Conservation (phyloP, 1,140 invertebrate species). For the Luehdorfia chinensis region DNA sequence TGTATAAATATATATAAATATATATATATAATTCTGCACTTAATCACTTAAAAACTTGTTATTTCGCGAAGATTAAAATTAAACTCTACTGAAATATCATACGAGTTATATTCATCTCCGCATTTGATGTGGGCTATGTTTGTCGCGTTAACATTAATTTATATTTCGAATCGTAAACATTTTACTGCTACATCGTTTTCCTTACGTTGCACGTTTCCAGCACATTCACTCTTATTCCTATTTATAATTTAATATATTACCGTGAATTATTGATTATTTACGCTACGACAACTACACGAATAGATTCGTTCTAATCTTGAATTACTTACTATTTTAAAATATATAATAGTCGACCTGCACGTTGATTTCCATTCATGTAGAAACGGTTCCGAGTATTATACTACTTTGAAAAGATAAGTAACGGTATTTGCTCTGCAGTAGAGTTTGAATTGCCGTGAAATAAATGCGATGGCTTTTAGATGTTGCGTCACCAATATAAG, state of each 20-base stretch:
- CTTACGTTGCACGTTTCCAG: constrained; percentile 29
- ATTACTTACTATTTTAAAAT: not conserved
- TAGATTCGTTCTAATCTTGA: constrained; percentile 1
- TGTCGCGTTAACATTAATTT: constrained; percentile 49
- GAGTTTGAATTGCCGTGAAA: not conserved
- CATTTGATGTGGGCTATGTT: constrained; percentile 32
- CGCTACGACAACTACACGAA: not conserved
- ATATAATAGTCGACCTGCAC: not conserved
- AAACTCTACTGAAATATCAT: constrained; percentile 1
- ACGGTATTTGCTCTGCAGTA: not conserved
- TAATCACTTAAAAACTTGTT: no score
- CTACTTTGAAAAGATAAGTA: not conserved
- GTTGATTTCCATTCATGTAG: no score
- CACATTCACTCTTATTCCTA: constrained; percentile 31
- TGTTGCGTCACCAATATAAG: constrained; percentile 45
- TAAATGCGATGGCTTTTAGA: constrained; percentile 10
- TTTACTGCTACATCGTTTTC: constrained; percentile 39
- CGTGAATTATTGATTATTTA: constrained; percentile 5
- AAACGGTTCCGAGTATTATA: no score
- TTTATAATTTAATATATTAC: constrained; percentile 22
- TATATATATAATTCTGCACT: no score
- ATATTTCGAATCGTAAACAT: constrained; percentile 54
- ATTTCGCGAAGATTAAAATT: no score
- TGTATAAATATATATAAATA: no score
- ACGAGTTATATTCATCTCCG: not conserved